Evolutionary conservation across 2,888 invertebrate species (phyloP).

Genomic region (Drosophila imparisetae): DNA sequence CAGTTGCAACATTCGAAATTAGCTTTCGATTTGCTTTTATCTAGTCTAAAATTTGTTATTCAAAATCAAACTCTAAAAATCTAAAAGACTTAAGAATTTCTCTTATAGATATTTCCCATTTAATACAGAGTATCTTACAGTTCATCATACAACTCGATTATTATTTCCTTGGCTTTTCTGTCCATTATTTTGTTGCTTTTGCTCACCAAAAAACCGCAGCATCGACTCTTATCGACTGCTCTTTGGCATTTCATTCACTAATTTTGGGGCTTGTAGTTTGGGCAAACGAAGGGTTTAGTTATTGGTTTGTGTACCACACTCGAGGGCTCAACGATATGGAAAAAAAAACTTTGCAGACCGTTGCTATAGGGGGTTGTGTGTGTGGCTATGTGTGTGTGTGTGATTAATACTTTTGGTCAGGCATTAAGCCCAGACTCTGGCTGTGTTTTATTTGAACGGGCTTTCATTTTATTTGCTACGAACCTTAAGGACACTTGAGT

Average conservation of each 20-base stretch:
- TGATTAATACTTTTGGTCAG: slow-evolving; percentile 79
- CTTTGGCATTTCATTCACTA: slow-evolving; percentile 71
- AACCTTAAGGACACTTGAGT: slow-evolving; percentile 78
- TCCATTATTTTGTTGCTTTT: slow-evolving; percentile 31
- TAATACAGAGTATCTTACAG: background rate
- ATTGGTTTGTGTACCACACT: slow-evolving; percentile 66
- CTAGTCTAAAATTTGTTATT: background rate
- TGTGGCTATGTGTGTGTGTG: slow-evolving; percentile 43
- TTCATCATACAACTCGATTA: background rate
- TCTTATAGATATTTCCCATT: background rate
- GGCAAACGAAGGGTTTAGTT: slow-evolving; percentile 56
- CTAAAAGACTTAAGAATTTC: background rate
- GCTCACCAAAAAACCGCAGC: slow-evolving; percentile 42
- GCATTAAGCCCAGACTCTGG: slow-evolving; percentile 64
- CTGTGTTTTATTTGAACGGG: slow-evolving; percentile 72
- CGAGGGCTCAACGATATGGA: slow-evolving; percentile 62
- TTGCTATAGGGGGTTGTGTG: slow-evolving; percentile 20
- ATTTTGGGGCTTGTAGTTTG: slow-evolving; percentile 60
- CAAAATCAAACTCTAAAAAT: too few species aligned
- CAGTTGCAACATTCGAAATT: background rate
- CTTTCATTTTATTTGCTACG: slow-evolving; percentile 68
- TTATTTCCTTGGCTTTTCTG: background rate
- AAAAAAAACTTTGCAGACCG: slow-evolving; percentile 71
- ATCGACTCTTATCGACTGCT: slow-evolving; percentile 47
- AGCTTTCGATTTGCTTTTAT: background rate